Evolutionary conservation across 2,797 vertebrate species (phyloP).

Genomic region (Aulostomus chinensis): DNA sequence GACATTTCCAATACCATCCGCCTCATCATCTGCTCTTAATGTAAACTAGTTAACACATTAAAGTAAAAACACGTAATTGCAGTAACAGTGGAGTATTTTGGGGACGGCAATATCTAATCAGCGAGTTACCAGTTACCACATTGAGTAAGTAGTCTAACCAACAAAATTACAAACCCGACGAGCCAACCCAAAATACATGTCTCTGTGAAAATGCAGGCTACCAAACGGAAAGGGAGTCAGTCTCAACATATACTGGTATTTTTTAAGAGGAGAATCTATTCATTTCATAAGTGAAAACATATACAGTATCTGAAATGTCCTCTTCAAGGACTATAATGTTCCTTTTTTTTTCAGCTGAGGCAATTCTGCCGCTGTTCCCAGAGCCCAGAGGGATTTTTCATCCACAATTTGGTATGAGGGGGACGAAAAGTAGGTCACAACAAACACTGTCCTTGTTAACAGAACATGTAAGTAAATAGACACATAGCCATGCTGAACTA

Average conservation of each 20-base stretch:
- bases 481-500: conserved; percentile 68
- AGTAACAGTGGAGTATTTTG: too few species aligned
- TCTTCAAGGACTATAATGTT: conserved; percentile 40
- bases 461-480: conserved; percentile 76
- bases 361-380: conserved; percentile 49
- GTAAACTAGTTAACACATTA: too few species aligned
- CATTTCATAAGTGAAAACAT: conserved; percentile 25
- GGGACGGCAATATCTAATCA: too few species aligned
- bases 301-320: conserved; percentile 50
- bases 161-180: neutral
- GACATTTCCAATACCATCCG: too few species aligned
- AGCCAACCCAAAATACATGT: neutral
- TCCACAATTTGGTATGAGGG: conserved; percentile 45
- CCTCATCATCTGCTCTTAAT: too few species aligned
- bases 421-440: conserved; percentile 67
- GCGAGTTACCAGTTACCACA: neutral
- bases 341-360: conserved; percentile 33
- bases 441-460: conserved; percentile 75
- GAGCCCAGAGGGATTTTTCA: conserved; percentile 69
- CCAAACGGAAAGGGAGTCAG: neutral
- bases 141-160: neutral
- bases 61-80: too few species aligned
- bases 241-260: conserved; percentile 26
- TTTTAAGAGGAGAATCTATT: conserved; percentile 25
- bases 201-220: neutral